Conservation (phyloP, 2,888 invertebrate genomes). For the Drosophila formosana region DNA sequence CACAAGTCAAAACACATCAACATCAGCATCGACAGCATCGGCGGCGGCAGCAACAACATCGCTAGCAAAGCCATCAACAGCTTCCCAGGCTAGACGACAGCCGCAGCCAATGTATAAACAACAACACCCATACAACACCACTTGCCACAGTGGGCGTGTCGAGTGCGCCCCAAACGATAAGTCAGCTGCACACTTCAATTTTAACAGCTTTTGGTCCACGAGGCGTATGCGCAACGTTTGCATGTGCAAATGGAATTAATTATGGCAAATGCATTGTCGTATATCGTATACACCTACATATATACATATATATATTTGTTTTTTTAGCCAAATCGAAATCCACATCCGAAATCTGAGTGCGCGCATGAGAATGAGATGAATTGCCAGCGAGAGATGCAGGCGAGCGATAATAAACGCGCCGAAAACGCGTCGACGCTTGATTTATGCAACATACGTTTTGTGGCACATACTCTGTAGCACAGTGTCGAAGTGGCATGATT, state of each 20-base stretch:
- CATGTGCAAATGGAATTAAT: slow-evolving; percentile 84
- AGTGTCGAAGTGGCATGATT: not conserved
- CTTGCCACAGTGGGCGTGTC: slow-evolving; percentile 62
- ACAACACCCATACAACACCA: slow-evolving; percentile 33
- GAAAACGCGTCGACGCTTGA: slow-evolving; percentile 67
- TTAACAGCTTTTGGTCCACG: slow-evolving; percentile 27
- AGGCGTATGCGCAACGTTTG: slow-evolving; percentile 69
- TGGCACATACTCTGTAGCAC: slow-evolving; percentile 32
- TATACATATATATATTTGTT: slow-evolving; percentile 10
- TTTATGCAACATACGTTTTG: slow-evolving; percentile 61
- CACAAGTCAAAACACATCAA: slow-evolving; percentile 76
- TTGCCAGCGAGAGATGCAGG: slow-evolving; percentile 73
- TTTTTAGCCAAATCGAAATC: slow-evolving; percentile 17
- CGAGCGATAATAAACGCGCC: slow-evolving; percentile 68
- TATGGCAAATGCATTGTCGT: slow-evolving; percentile 60
- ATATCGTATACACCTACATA: slow-evolving; percentile 14
- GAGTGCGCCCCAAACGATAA: slow-evolving; percentile 49
- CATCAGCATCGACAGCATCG: slow-evolving; percentile 53
- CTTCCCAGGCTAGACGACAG: slow-evolving; percentile 44
- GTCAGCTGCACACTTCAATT: slow-evolving; percentile 31
- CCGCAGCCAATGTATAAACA: slow-evolving; percentile 16
- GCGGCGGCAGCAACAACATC: slow-evolving; percentile 21
- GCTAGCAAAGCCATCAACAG: slow-evolving; percentile 35
- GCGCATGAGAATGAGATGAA: slow-evolving; percentile 71
- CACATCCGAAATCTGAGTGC: slow-evolving; percentile 60